Base-by-base conservation (phyloP, 1,140 invertebrate species). In the Bradynema listronoti region DNA sequence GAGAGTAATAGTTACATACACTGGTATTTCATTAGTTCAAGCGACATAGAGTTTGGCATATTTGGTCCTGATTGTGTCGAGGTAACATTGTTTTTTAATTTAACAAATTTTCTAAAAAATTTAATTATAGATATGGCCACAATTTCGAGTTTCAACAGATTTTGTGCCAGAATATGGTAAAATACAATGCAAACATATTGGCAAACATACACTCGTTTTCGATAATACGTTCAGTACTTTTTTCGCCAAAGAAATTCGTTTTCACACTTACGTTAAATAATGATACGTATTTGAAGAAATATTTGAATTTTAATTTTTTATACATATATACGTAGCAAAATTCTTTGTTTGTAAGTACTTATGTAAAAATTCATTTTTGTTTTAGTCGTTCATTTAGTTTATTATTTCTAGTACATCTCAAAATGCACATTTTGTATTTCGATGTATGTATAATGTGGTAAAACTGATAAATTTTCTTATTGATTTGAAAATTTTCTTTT, bases 161-260 rank as follows among this genome's bases (percentile, higher is more conserved):
- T 60, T 59, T 39, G 66, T 67, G 2, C 65, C 65, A 1, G 65
- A 67, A 53, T 67, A 33, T 16, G 58, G 56, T 30, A 39, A 22
- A 9, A 25, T 68, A 5, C 11, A n/a, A 34, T 49, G 56, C 22
- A 33, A 69, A 25, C 25, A 43, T 19, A 29, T 33, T 5, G 50
- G 56, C 24, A 49, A 34, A 7, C 61, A 69, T 33, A 51, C 39
- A 25, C 36, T 67, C 25, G 46, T 71, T 30, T 67, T 67, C 33
- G 65, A 67, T 39, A 67, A 67, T 24, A 16, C 58, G 27, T 59
- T 60, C 32, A 57, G 65, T 33, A 51, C 43, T 9, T 65, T 67
- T 52, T 64, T 63, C 29, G 47, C 41, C 29, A 66, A 68, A 34
- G 66, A 69, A 33, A 49, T 67, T 7, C 61, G 58, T 54, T 67